phyloP scores from a whole-genome alignment of 2,888 invertebrate species.

The Galerucella pusilla region DNA sequence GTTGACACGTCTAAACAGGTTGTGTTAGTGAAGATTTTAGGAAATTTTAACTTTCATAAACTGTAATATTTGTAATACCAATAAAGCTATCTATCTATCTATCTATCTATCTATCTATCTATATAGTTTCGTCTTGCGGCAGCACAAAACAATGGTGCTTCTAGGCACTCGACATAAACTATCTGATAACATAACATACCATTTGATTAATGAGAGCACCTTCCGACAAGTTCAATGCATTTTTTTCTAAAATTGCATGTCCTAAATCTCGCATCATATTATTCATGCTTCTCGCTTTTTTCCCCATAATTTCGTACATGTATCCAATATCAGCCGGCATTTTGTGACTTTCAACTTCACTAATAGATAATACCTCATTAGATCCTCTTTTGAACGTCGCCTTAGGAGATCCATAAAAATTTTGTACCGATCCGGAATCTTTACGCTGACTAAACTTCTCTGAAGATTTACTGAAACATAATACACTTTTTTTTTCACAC shows the following conservation, averaged over 20 bases:
- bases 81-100: no score
- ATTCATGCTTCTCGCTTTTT: conserved; percentile 64
- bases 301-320: conserved; percentile 68
- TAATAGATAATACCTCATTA: conserved; percentile 32
- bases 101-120: no score
- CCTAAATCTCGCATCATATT: conserved; percentile 61
- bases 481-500: not conserved
- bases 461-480: conserved; percentile 30
- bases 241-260: conserved; percentile 55
- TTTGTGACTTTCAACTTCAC: conserved; percentile 37
- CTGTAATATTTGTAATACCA: no score
- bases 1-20: no score
- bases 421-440: conserved; percentile 43
- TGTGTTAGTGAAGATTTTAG: no score
- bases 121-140: no score
- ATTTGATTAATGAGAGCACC: conserved; percentile 41
- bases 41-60: no score
- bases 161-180: no score
- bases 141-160: no score
- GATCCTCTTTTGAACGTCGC: conserved; percentile 40
- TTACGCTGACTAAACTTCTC: conserved; percentile 42
- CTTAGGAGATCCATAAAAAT: conserved; percentile 38
- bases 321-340: conserved; percentile 55
- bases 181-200: conserved; percentile 28
- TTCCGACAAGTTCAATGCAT: conserved; percentile 54